Percentiles rank a stretch among this genome's conserved stretches.
phyloP scores from a whole-genome alignment of 2,797 vertebrate species.

The Aythya fuligula region DNA sequence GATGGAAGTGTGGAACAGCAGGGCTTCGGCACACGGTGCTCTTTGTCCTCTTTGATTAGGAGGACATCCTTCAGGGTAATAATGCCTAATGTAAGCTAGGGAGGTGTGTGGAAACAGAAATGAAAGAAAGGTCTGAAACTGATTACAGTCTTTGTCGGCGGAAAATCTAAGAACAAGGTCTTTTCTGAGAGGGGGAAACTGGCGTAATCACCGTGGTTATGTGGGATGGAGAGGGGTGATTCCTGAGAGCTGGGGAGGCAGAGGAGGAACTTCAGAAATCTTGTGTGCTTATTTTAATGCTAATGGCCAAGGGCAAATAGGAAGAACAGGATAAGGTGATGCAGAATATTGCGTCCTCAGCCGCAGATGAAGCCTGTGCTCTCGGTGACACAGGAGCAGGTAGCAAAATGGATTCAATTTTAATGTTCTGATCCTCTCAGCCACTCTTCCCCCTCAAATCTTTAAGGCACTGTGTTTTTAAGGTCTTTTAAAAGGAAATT shows the following conservation, averaged over 20 bases:
- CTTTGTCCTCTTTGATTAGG: background rate
- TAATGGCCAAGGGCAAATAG: background rate
- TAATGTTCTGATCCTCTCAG: background rate
- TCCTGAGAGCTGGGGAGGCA: background rate
- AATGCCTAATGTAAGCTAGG: background rate
- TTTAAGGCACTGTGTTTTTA: background rate
- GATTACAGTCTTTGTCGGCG: background rate
- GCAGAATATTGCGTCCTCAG: background rate
- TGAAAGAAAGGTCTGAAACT: background rate
- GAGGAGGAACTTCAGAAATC: background rate
- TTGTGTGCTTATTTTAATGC: background rate
- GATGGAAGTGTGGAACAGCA: background rate
- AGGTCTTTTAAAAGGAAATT: background rate
- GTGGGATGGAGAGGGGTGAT: background rate
- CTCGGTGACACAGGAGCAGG: background rate
- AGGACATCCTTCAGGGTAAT: background rate
- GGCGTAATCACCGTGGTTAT: background rate
- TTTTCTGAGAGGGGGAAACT: background rate
- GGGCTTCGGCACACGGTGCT: fast-evolving
- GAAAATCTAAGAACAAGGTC: background rate
- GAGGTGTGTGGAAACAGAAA: background rate
- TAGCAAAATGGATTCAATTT: background rate
- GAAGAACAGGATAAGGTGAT: background rate
- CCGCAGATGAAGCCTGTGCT: background rate
- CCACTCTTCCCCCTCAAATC: background rate